These are phyloP conservation scores for Glyphotaelius pellucidus DNA, from an alignment of 2,888 invertebrate species.

Conservation along the genomic window DNA sequence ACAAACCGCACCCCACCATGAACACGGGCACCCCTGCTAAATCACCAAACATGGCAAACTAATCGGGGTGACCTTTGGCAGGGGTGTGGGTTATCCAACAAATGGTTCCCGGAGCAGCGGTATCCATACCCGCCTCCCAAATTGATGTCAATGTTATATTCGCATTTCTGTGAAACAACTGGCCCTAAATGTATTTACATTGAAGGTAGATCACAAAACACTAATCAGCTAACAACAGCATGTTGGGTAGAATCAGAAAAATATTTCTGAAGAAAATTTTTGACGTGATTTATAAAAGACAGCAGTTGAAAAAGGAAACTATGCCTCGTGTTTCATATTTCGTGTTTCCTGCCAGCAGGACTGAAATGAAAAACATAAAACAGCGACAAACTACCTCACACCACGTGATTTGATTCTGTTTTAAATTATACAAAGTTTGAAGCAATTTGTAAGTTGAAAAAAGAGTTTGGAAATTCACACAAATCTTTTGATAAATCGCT, in stretches of 20 bases:
- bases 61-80: too few species aligned
- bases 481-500: constrained; percentile 30
- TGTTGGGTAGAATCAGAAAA: neutral
- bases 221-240: neutral
- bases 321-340: neutral
- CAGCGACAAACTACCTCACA: neutral
- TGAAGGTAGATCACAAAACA: neutral
- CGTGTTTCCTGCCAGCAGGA: neutral
- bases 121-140: too few species aligned
- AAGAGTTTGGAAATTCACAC: constrained; percentile 16
- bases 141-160: too few species aligned
- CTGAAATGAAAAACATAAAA: neutral
- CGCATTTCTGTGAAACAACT: too few species aligned
- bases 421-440: neutral
- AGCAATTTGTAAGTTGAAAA: constrained; percentile 24
- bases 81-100: too few species aligned
- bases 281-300: neutral
- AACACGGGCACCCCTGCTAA: too few species aligned
- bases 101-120: too few species aligned
- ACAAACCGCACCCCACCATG: too few species aligned
- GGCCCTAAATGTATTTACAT: too few species aligned
- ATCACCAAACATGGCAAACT: too few species aligned
- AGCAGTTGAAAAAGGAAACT: neutral
- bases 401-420: neutral
- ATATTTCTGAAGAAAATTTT: neutral